Percentiles rank a stretch among this genome's conserved stretches.
Evolutionary conservation across 1,140 invertebrate genomes (phyloP).

Genomic region (Octopus bimaculoides): DNA sequence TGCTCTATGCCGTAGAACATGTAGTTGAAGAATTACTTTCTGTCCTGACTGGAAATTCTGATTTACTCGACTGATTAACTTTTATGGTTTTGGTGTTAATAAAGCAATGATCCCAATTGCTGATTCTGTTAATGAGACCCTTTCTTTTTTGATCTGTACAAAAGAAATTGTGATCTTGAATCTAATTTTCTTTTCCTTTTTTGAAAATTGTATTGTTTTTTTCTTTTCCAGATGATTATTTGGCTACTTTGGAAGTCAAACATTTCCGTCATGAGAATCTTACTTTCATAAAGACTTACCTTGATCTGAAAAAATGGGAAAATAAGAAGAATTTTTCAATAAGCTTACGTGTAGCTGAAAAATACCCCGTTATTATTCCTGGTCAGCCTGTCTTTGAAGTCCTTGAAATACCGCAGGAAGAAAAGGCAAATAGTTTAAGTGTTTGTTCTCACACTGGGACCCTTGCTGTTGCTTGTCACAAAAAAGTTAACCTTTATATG

Average conservation of each 20-base stretch:
- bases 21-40: too few species aligned
- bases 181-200: not conserved
- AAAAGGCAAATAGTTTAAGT: not conserved
- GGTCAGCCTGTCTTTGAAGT: not conserved
- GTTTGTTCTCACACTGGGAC: not conserved
- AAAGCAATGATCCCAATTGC: too few species aligned
- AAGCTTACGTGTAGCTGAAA: not conserved
- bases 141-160: too few species aligned
- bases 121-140: too few species aligned
- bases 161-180: too few species aligned
- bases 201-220: not conserved
- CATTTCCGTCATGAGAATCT: not conserved
- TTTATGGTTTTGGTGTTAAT: too few species aligned
- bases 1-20: too few species aligned
- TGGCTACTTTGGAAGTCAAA: conserved; percentile 2
- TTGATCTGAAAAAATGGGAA: not conserved
- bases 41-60: too few species aligned
- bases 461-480: not conserved
- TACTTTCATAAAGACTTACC: not conserved
- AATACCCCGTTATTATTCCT: not conserved
- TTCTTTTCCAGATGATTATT: not conserved
- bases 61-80: too few species aligned
- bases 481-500: not conserved
- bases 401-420: not conserved
- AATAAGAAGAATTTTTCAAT: not conserved